Evolutionary conservation across 2,888 invertebrate genomes (phyloP), one percentile per base, ranked within the genome.

Genomic region (Monopis laevigella): DNA sequence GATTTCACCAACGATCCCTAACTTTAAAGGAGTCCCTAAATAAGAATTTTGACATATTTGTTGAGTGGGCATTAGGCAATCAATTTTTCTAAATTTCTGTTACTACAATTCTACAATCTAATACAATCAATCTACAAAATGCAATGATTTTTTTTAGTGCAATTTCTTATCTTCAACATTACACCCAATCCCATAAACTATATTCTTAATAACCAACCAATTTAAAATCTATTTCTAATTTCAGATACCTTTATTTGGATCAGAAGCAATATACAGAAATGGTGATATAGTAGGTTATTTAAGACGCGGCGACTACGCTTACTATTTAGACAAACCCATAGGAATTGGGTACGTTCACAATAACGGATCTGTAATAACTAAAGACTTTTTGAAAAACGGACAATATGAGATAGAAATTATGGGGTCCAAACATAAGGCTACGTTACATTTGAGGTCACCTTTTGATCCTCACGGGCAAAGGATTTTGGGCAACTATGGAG

Each of bases 181-280:
- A n/a, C n/a, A n/a, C n/a, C n/a, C n/a, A n/a, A n/a, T n/a, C n/a
- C n/a, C n/a, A n/a, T n/a, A n/a, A n/a, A n/a, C n/a, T n/a, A n/a
- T n/a, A n/a, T n/a, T n/a, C n/a, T n/a, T n/a, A n/a, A n/a, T n/a
- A n/a, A n/a, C n/a, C n/a, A n/a, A n/a, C n/a, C n/a, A n/a, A n/a
- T n/a, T n/a, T n/a, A n/a, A n/a, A 8, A 21, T 7, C 8, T 21
- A 21, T 21, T 21, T 21, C 21, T 32, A 12, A 30, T 32, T 42
- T 11, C 65, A 87, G 68, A 73, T 89, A 10, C 88, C 93, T n/a
- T 58, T 96, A 29, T 92, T 90, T 82, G 95, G 96, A 0, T 78
- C 92, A 52, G 96, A 96, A 80, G 88, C 90, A 0, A 88, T 96
- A 55, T 93, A 87, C 72, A 84, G 92, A 55, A 86, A 92, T 57